phyloP scores from a whole-genome alignment of 2,113 vertebrate genomes.

The Erinaceus europaeus region DNA sequence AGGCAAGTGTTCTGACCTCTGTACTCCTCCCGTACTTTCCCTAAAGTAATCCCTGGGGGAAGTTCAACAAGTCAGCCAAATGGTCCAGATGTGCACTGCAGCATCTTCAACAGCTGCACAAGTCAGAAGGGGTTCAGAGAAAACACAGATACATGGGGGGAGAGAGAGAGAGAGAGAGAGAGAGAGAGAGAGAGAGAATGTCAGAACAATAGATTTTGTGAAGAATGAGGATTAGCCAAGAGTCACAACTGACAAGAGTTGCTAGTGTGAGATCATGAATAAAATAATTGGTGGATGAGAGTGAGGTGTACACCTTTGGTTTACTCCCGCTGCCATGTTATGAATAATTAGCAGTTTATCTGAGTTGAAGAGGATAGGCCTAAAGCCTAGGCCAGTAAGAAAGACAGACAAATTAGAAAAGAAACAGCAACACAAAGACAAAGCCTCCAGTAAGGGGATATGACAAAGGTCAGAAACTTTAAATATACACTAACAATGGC shows the following conservation, averaged over 20 bases:
- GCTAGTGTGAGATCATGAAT: constrained; percentile 7
- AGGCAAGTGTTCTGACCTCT: constrained; percentile 68
- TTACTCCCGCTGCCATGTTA: constrained; percentile 23
- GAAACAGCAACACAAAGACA: constrained; percentile 24
- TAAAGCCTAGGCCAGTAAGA: not conserved
- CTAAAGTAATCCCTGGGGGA: constrained; percentile 66
- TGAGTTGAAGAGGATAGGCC: constrained; percentile 2
- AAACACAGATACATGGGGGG: not conserved
- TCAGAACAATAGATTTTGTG: constrained; percentile 56
- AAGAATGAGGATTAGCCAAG: constrained; percentile 51
- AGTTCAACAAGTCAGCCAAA: constrained; percentile 77
- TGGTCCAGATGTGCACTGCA: constrained; percentile 71
- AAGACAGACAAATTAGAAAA: not conserved
- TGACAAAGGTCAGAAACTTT: constrained; percentile 31
- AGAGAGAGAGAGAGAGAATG: too few species aligned
- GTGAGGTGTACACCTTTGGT: not conserved
- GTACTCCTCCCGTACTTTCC: constrained; percentile 51
- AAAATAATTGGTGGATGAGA: not conserved
- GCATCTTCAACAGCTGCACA: constrained; percentile 68
- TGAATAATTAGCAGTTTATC: constrained; percentile 45
- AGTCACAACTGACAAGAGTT: constrained; percentile 25
- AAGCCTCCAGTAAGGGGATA: constrained; percentile 17
- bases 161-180: too few species aligned
- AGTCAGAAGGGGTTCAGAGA: constrained; percentile 38
- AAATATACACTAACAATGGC: constrained; percentile 30